These are phyloP conservation scores for Halcyon badia DNA, from an alignment of 2,797 vertebrate genomes.

Conservation along the genomic window DNA sequence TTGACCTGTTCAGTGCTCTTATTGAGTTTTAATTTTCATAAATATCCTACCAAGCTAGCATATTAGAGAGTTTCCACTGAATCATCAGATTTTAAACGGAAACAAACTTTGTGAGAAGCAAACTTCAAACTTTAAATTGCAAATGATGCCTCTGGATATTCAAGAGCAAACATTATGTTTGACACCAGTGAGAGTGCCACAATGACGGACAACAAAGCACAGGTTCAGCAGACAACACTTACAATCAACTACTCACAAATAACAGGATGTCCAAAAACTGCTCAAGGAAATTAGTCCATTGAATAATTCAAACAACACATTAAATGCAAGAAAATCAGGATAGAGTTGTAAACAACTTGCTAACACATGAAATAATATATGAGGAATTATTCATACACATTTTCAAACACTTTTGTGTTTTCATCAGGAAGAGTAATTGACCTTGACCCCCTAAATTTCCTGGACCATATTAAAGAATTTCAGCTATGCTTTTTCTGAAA, in stretches of 20 bases:
- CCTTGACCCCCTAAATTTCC: background rate
- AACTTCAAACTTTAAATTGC: background rate
- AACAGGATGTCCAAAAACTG: background rate
- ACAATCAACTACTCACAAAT: background rate
- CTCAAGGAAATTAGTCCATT: background rate
- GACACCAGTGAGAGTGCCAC: background rate
- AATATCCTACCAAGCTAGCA: background rate
- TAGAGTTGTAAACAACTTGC: background rate
- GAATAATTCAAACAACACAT: background rate
- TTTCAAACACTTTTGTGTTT: background rate
- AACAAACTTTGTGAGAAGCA: background rate
- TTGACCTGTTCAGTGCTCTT: background rate
- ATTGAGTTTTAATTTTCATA: background rate
- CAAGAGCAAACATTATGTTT: background rate
- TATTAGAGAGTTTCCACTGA: fast-evolving
- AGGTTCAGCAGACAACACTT: background rate
- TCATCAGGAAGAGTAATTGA: background rate
- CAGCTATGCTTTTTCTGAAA: background rate
- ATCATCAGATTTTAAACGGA: background rate
- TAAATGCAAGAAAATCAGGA: background rate
- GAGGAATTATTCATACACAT: background rate
- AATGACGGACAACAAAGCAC: background rate
- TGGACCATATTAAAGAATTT: background rate
- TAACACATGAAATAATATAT: background rate
- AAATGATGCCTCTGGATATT: background rate